Evolutionary conservation across 2,797 vertebrate species (phyloP).

Genomic region (Rachycentron canadum): DNA sequence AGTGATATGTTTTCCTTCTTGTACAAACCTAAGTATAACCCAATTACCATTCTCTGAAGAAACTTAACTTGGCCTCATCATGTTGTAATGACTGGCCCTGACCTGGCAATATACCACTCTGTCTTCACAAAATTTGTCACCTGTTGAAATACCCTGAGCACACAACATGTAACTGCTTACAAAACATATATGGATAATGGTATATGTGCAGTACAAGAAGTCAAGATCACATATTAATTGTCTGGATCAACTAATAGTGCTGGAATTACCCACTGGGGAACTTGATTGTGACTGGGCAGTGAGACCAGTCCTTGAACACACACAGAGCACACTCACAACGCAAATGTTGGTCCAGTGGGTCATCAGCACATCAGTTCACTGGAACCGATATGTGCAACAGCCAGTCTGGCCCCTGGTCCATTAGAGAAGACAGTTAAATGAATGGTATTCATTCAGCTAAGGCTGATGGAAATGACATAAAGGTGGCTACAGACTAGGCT

Average conservation of each 20-base stretch:
- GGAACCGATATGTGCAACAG: too few relatives aligned
- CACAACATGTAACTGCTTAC: neutral
- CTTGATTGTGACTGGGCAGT: neutral
- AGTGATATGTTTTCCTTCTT: slow-evolving; percentile 78
- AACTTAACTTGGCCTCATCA: slow-evolving; percentile 72
- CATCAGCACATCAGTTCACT: neutral
- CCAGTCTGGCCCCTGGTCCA: neutral
- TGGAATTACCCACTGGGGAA: neutral
- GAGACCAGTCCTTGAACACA: neutral
- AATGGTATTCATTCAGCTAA: slow-evolving; percentile 21
- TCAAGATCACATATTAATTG: slow-evolving; percentile 8
- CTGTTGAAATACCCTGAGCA: slow-evolving; percentile 13
- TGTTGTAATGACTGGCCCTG: slow-evolving; percentile 51
- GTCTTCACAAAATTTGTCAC: slow-evolving; percentile 36
- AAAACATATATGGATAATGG: neutral
- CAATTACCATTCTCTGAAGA: slow-evolving; percentile 72
- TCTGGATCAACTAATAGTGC: slow-evolving; percentile 24
- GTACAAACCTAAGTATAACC: slow-evolving; percentile 74
- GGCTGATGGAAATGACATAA: slow-evolving; percentile 28
- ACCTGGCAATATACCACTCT: slow-evolving; percentile 34
- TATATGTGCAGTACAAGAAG: neutral
- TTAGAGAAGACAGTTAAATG: slow-evolving; percentile 13
- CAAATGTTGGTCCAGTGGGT: neutral
- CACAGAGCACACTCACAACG: too few relatives aligned
- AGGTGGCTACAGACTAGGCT: slow-evolving; percentile 7